Percentiles rank a stretch among this genome's conserved stretches.
phyloP scores from a whole-genome alignment of 2,888 invertebrate genomes.

The Melanchra persicariae region DNA sequence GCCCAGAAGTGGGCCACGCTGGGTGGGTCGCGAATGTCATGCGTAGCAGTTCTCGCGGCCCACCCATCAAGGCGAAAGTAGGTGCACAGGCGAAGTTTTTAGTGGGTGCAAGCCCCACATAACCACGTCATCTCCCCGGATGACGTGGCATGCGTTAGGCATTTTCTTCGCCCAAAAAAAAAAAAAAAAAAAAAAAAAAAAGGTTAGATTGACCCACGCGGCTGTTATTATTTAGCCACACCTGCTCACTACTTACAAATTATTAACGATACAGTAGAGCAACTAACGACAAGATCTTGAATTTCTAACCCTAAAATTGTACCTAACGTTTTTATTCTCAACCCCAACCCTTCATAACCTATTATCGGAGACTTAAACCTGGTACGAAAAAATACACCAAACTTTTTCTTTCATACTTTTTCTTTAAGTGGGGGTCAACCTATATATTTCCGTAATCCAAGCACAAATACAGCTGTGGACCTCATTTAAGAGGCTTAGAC shows the following conservation, averaged over 20 bases:
- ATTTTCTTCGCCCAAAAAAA: too few relatives aligned
- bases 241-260: not conserved
- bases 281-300: not conserved
- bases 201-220: not conserved
- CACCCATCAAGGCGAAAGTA: too few relatives aligned
- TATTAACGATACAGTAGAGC: too few relatives aligned
- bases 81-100: too few relatives aligned
- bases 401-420: slow-evolving; percentile 38
- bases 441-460: slow-evolving; percentile 62
- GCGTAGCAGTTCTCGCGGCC: too few relatives aligned
- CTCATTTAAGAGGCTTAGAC: slow-evolving; percentile 63
- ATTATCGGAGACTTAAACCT: slow-evolving; percentile 29
- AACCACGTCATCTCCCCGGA: too few relatives aligned
- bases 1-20: too few relatives aligned
- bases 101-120: too few relatives aligned
- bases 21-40: too few relatives aligned
- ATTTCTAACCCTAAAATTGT: slow-evolving; percentile 1
- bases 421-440: slow-evolving; percentile 33
- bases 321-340: slow-evolving; percentile 3
- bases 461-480: slow-evolving; percentile 64
- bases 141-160: too few relatives aligned
- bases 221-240: not conserved
- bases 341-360: slow-evolving; percentile 31
- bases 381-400: slow-evolving; percentile 16
- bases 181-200: too few relatives aligned